A percentile compares a stretch with the other conserved stretches of the same genome.
These are phyloP conservation scores for Lapara coniferarum DNA, from an alignment of 2,888 invertebrate genomes.

Conservation along the genomic window DNA sequence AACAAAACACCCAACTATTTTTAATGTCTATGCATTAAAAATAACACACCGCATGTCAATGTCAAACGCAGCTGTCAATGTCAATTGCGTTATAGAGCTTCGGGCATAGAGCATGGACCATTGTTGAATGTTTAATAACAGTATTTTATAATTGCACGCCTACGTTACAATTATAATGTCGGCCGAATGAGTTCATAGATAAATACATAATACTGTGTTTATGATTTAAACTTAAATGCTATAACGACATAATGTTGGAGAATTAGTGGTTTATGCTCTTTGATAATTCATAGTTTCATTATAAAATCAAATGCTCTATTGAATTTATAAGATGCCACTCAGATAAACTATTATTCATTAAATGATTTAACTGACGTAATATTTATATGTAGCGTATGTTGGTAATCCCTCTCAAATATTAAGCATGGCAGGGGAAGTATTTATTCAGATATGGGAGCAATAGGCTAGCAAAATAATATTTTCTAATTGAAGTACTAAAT, in stretches of 20 bases:
- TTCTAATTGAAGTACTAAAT: too few species aligned
- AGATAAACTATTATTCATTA: too few species aligned
- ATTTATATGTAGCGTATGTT: too few species aligned
- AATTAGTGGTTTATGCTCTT: background rate
- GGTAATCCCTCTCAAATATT: too few species aligned
- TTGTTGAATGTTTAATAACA: constrained; percentile 2
- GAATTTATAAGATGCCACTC: background rate
- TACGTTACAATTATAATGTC: background rate
- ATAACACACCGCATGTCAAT: constrained; percentile 4
- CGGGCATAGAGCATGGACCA: background rate
- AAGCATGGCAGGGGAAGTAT: too few species aligned
- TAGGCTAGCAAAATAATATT: too few species aligned
- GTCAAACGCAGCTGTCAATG: constrained; percentile 1
- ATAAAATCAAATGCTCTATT: background rate
- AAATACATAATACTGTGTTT: background rate
- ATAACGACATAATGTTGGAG: background rate
- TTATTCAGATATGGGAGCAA: too few species aligned
- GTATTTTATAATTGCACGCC: constrained; percentile 13
- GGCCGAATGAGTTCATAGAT: background rate
- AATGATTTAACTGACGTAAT: too few species aligned
- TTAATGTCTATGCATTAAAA: constrained; percentile 1
- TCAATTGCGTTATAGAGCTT: constrained; percentile 1
- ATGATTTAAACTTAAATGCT: constrained; percentile 1
- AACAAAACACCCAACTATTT: background rate
- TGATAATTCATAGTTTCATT: background rate